Evolutionary conservation across 2,113 vertebrate species (phyloP).

Genomic region (Pterocles orientalis): DNA sequence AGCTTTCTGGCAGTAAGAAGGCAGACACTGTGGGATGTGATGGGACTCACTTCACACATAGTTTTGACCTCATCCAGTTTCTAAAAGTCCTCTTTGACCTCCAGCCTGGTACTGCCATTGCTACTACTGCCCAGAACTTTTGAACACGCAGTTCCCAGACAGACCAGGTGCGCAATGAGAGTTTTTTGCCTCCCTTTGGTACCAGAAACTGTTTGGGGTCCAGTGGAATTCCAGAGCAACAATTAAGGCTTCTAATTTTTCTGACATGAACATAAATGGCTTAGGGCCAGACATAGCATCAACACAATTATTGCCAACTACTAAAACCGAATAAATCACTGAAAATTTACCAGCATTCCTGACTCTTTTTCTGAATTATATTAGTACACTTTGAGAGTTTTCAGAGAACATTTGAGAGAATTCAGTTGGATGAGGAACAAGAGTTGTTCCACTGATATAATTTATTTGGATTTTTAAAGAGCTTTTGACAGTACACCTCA

Average conservation of each 20-base stretch:
- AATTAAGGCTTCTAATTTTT: constrained; percentile 38
- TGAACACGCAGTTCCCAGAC: constrained; percentile 38
- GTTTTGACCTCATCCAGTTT: constrained; percentile 20
- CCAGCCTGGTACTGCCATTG: neutral
- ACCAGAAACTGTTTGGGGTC: neutral
- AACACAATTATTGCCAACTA: constrained; percentile 28
- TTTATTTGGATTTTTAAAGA: constrained; percentile 6
- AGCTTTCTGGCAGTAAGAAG: neutral
- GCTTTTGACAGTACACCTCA: constrained; percentile 7
- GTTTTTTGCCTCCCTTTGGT: neutral
- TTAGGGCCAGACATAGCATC: constrained; percentile 33
- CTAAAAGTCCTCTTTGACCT: neutral
- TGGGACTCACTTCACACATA: constrained; percentile 29
- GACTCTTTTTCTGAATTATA: constrained; percentile 29
- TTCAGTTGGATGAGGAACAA: neutral
- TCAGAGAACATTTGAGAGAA: neutral
- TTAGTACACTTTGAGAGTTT: neutral
- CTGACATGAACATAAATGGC: constrained; percentile 25
- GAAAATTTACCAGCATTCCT: constrained; percentile 13
- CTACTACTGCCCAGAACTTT: constrained; percentile 1
- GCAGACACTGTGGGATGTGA: constrained; percentile 6
- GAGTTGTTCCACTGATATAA: neutral
- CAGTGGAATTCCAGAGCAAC: neutral
- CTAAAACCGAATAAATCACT: constrained; percentile 21
- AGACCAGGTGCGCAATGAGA: constrained; percentile 17